A percentile compares a stretch with the other conserved stretches of the same genome.
Evolutionary conservation across 2,888 invertebrate genomes (phyloP).

Genomic region (Gastracanthus pulcherrimus): DNA sequence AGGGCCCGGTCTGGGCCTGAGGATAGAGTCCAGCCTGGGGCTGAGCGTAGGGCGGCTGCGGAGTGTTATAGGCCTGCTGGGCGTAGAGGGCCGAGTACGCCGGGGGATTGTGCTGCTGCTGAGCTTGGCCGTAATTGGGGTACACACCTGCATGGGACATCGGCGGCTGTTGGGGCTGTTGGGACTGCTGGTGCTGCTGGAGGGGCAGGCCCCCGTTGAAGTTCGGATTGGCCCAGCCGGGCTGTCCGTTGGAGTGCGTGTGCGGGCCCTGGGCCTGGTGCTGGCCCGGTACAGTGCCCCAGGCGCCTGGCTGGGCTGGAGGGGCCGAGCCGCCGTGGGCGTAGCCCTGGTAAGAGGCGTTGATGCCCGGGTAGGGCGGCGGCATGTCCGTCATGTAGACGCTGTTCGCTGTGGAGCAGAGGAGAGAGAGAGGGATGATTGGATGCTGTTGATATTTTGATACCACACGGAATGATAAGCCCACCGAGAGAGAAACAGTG

Average conservation of each 20-base stretch:
- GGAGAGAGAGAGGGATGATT: no score
- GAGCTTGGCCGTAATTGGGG: conserved; percentile 71
- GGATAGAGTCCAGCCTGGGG: conserved; percentile 39
- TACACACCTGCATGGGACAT: conserved; percentile 77
- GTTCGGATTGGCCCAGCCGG: conserved; percentile 74
- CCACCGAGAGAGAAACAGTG: no score
- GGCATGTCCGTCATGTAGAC: conserved; percentile 95
- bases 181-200: conserved; percentile 63
- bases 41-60: conserved; percentile 59
- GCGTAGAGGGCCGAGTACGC: conserved; percentile 69
- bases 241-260: conserved; percentile 67
- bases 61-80: conserved; percentile 64
- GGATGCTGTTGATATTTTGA: no score
- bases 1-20: conserved; percentile 22
- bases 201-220: conserved; percentile 67
- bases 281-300: conserved; percentile 62
- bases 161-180: conserved; percentile 68
- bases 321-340: conserved; percentile 63
- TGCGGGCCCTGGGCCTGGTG: conserved; percentile 57
- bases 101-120: conserved; percentile 74
- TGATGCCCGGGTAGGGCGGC: conserved; percentile 96
- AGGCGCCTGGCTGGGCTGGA: conserved; percentile 68
- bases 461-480: no score
- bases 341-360: conserved; percentile 77
- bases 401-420: conserved; percentile 83